Base-by-base conservation (phyloP, 1,140 invertebrate species). In the Bombus confusus region DNA sequence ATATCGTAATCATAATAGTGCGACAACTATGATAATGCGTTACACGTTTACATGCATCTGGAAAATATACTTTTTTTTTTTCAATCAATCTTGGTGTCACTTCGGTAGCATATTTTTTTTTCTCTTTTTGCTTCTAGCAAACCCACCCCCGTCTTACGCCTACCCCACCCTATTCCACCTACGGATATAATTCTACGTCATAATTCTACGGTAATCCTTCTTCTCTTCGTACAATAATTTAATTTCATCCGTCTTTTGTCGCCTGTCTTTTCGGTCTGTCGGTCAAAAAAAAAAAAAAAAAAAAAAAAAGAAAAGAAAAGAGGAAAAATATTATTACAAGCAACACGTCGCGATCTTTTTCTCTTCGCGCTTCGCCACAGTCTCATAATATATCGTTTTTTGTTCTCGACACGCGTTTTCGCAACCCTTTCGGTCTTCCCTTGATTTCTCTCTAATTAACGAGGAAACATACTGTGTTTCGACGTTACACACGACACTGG, bases 1-100 rank as follows among this genome's bases (percentile, higher is more conserved):
- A 91, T 93, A 92, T 91, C 57, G 74, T 87, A 92, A 91, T 90
- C 82, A 91, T 94, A 94, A 94, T 94, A 93, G 93, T 94, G 90
- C 87, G 86, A 91, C 90, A 90, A 88, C 79, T 88, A 88, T 80
- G 77, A 90, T 91, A 89, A 88, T 89, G 62, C 57, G 85, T 77
- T 85, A 85, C 76, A 90, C 78, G 72, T 87, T 72, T 41, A 76
- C 88, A 89, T 85, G 88, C 75, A 82, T 47, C 47, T 59, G 66
- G n/a, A 77, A 64, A 71, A 80, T 87, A 89, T 83, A 39, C 47
- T 72, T 39, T 10, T 72, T 72, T 57, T 82, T 62, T 66, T 41
- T 28, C 43, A 52, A 80, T 83, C 28, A 82, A 83, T 85, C 87
- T 85, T 71, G 37, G 68, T 72, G 13, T 66, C n/a, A 4, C 4